Percentiles rank a stretch among this genome's conserved stretches.
These are phyloP conservation scores for Catocala sponsa DNA, from an alignment of 2,888 invertebrate species.

Conservation along the genomic window DNA sequence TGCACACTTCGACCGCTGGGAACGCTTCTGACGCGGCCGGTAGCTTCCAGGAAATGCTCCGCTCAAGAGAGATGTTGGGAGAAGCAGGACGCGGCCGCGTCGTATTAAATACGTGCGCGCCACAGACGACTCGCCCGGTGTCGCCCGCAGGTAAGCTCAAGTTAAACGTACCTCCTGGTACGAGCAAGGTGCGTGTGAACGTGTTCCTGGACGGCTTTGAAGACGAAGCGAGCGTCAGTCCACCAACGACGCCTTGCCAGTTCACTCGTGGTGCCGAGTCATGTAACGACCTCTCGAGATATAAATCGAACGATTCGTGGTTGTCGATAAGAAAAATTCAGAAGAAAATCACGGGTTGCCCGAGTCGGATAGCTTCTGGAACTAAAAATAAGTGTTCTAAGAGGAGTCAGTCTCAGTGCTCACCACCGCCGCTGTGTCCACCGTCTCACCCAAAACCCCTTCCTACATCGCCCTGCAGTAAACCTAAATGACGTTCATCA, in stretches of 20 bases:
- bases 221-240: background rate
- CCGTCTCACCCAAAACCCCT: background rate
- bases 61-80: slow-evolving; percentile 39
- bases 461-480: background rate
- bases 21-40: background rate
- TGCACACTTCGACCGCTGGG: slow-evolving; percentile 40
- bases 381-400: background rate
- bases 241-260: background rate
- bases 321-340: slow-evolving; percentile 2
- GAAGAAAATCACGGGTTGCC: background rate
- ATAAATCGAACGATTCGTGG: background rate
- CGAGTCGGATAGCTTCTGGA: background rate
- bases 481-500: background rate
- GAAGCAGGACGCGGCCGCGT: slow-evolving; percentile 60
- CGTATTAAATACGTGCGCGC: slow-evolving; percentile 8
- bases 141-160: background rate
- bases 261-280: background rate
- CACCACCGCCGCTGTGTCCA: background rate
- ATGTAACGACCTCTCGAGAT: background rate
- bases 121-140: slow-evolving; percentile 11
- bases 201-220: background rate
- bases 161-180: background rate
- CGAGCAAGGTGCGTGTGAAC: slow-evolving; percentile 1
- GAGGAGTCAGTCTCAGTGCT: background rate
- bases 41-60: slow-evolving; percentile 17